Evolutionary conservation across 2,113 vertebrate genomes (phyloP).

Genomic region (Puma concolor): DNA sequence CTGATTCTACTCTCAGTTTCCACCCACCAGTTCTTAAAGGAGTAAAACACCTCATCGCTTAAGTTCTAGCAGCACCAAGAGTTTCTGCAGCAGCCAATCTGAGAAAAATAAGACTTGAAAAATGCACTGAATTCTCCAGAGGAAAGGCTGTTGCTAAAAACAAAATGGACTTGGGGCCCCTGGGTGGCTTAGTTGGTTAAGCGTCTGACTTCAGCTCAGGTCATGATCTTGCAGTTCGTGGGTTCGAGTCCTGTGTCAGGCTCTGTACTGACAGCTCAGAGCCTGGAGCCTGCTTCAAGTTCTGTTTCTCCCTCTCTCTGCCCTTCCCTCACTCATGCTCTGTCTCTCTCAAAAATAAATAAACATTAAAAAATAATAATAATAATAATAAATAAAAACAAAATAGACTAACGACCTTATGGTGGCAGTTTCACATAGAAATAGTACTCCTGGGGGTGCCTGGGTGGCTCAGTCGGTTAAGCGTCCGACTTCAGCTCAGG

Average conservation of each 20-base stretch:
- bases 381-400: not conserved
- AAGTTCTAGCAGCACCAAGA: not conserved
- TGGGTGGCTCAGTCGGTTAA: too few species aligned
- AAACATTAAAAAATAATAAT: too few species aligned
- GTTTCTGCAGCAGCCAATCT: not conserved
- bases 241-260: too few species aligned
- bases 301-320: too few species aligned
- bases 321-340: too few species aligned
- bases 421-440: not conserved
- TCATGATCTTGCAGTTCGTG: too few species aligned
- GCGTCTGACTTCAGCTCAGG: too few species aligned
- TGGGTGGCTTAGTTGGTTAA: too few species aligned
- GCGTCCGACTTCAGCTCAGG: too few species aligned
- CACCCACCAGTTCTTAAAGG: not conserved
- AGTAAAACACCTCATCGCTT: not conserved
- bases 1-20: not conserved
- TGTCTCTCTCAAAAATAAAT: too few species aligned
- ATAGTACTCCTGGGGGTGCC: not conserved
- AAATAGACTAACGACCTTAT: not conserved
- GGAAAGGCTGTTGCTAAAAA: not conserved
- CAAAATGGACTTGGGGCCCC: not conserved
- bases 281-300: too few species aligned
- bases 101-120: not conserved
- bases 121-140: not conserved
- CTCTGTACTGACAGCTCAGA: too few species aligned